Conservation (phyloP, 2,113 vertebrate species). For the Microcebus ravelobensis region DNA sequence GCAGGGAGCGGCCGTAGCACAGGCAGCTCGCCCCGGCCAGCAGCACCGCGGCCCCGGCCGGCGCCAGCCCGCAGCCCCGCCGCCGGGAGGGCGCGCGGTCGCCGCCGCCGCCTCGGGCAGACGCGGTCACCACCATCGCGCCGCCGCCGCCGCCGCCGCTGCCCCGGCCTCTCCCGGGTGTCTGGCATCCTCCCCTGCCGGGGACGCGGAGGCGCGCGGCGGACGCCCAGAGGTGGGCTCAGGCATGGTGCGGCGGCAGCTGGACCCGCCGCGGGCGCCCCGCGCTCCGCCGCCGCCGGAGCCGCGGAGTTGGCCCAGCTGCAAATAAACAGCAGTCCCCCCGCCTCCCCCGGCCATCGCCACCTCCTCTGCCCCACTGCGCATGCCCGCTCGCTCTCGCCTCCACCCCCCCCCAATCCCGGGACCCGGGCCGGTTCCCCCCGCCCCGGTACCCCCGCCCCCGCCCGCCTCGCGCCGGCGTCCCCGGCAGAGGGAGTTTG, state of each 20-base stretch:
- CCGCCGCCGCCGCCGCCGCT: conserved; percentile 38
- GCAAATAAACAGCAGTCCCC: conserved; percentile 82
- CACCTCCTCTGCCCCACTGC: conserved; percentile 67
- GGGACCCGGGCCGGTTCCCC: neutral
- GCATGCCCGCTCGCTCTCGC: conserved; percentile 58
- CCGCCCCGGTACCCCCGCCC: neutral
- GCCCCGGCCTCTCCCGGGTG: conserved; percentile 47
- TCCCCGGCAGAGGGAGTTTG: neutral
- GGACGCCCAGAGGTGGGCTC: conserved; percentile 49
- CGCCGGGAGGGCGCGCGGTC: conserved; percentile 59
- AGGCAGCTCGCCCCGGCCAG: conserved; percentile 88
- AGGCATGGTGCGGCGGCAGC: conserved; percentile 50
- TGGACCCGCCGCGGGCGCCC: conserved; percentile 56
- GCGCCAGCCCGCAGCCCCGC: conserved; percentile 58
- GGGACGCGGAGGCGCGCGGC: conserved; percentile 52
- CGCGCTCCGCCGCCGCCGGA: conserved; percentile 70
- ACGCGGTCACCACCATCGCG: conserved; percentile 70
- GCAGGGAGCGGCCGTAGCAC: conserved; percentile 92
- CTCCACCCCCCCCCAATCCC: neutral
- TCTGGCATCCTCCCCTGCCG: conserved; percentile 62
- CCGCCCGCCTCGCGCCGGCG: neutral
- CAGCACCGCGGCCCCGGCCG: conserved; percentile 67
- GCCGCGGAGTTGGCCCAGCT: conserved; percentile 73
- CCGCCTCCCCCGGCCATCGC: conserved; percentile 74
- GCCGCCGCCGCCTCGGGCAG: conserved; percentile 62